Percentiles rank a stretch among this genome's conserved stretches.
phyloP scores from a whole-genome alignment of 2,113 vertebrate genomes.

The Cyanistes caeruleus region DNA sequence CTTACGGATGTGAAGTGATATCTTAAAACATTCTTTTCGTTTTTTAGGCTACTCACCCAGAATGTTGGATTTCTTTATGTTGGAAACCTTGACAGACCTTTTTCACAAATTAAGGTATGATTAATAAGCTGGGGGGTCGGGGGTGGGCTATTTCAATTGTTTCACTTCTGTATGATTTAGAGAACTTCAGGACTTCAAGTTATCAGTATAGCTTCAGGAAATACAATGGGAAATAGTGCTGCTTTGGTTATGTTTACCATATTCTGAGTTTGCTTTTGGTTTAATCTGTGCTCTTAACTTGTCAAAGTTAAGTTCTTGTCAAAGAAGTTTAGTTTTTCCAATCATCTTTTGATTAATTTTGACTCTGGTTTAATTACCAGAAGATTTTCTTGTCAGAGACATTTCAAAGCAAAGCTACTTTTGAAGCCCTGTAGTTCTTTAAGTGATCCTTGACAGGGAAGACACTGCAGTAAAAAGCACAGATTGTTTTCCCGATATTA shows the following conservation, averaged over 20 bases:
- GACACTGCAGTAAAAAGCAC: neutral
- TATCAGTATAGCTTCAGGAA: neutral
- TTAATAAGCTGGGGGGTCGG: neutral
- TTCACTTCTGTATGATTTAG: neutral
- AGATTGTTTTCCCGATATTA: conserved; percentile 18
- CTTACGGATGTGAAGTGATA: neutral
- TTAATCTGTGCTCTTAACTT: neutral
- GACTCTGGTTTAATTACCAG: neutral
- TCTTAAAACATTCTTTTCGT: conserved; percentile 64
- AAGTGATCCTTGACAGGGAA: neutral
- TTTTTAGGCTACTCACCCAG: conserved; percentile 89
- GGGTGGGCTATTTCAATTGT: neutral
- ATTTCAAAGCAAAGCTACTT: neutral
- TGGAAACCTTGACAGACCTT: conserved; percentile 93
- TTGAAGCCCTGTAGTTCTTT: neutral
- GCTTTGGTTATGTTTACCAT: neutral
- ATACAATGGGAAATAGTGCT: neutral
- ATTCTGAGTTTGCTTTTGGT: neutral
- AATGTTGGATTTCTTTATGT: conserved; percentile 95
- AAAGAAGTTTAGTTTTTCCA: neutral
- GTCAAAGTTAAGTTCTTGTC: neutral
- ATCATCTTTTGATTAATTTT: neutral
- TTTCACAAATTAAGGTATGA: conserved; percentile 97
- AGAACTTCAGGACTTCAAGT: neutral
- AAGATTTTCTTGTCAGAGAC: neutral